Evolutionary conservation across 2,113 vertebrate genomes (phyloP).

Genomic region (Climacteris rufus): DNA sequence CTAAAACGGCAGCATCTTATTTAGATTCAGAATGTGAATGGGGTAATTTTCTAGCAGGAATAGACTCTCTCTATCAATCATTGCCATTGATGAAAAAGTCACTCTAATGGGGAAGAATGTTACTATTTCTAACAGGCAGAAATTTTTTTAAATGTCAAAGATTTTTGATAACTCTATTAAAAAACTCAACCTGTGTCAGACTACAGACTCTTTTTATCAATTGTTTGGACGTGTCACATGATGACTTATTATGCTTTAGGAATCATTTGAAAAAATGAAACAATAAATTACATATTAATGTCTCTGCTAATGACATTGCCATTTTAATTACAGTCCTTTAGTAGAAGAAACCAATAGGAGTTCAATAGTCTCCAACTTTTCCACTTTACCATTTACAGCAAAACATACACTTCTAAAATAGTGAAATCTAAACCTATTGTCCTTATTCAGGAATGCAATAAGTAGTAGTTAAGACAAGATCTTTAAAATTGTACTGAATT

Average conservation of each 20-base stretch:
- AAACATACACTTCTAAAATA: neutral
- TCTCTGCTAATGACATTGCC: neutral
- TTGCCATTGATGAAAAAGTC: neutral
- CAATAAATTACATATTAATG: neutral
- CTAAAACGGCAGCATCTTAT: neutral
- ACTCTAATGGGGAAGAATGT: neutral
- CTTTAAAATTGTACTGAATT: neutral
- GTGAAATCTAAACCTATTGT: accelerated
- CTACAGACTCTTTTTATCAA: neutral
- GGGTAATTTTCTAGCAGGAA: neutral
- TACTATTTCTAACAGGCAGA: neutral
- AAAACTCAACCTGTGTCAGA: neutral
- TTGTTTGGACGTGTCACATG: neutral
- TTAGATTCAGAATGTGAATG: neutral
- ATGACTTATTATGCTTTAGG: neutral
- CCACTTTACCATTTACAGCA: neutral
- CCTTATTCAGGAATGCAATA: neutral
- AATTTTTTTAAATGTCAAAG: neutral
- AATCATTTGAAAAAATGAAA: neutral
- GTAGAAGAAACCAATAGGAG: neutral
- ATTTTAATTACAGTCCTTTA: neutral
- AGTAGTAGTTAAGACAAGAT: neutral
- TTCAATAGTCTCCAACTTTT: neutral
- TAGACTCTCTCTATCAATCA: neutral
- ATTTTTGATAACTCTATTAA: neutral